phyloP scores from a whole-genome alignment of 2,113 vertebrate species.

The Caracal caracal region DNA sequence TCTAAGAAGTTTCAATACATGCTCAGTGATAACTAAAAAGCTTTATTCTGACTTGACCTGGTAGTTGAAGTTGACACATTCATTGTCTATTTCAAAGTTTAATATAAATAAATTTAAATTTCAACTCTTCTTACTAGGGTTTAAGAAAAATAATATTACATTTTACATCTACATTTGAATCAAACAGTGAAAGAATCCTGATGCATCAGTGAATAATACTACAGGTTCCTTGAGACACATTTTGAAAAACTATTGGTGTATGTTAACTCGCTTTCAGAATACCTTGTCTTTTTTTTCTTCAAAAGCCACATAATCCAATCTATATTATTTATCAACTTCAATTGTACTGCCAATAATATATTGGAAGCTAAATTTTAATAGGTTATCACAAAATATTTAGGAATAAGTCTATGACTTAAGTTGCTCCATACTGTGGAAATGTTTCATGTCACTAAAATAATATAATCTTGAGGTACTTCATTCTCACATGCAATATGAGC shows the following conservation, averaged over 20 bases:
- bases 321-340: neutral
- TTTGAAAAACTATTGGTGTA: neutral
- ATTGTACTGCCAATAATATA: neutral
- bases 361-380: neutral
- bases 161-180: constrained; percentile 22
- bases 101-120: neutral
- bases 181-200: neutral
- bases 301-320: neutral
- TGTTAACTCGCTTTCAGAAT: neutral
- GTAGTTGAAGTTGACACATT: neutral
- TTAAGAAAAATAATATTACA: neutral
- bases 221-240: neutral
- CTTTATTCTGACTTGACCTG: neutral
- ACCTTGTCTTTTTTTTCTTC: neutral
- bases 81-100: neutral
- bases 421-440: neutral
- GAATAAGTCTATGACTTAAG: neutral
- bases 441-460: neutral
- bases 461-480: neutral
- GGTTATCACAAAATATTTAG: neutral
- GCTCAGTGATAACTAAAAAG: neutral
- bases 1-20: neutral
- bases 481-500: neutral
- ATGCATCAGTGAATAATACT: neutral
- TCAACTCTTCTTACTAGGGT: neutral